Evolutionary conservation across 2,797 vertebrate genomes (phyloP), one percentile per base, ranked within the genome.

Genomic region (Gobio occitaniae): DNA sequence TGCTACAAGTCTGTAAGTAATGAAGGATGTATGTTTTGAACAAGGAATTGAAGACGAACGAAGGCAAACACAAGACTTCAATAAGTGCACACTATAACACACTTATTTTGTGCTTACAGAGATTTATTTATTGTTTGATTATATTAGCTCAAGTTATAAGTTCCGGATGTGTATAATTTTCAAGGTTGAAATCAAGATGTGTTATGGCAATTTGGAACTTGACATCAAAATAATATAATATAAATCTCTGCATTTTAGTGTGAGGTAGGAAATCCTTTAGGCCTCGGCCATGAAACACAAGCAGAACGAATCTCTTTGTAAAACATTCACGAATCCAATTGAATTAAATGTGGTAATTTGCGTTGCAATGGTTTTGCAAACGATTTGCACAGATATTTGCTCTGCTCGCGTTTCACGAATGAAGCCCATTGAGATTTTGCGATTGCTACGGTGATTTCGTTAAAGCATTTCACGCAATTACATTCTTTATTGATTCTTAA

Each of bases 391-490:
- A 72, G 54, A 61, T 47, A 17, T 76, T 32, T 29, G 21, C 74
- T 65, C 71, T 25, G 32, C 59, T 83, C 19, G 32, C 11, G 21
- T 76, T 66, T 66, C 71, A 52, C 16, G 6, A 36, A 32, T 44
- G 6, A 77, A 25, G n/a, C 21, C 21, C 21, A 36, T 32, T 93
- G 90, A 93, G 93, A 94, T 94, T 94, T 77, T 93, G 90, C 90
- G 89, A 92, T 94, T 92, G 91, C 93, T 92, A 92, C 93, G 93
- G 93, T 93, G 94, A 93, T 93, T 93, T 90, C 91, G 86, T 93
- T 50, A 0, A 87, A 86, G 90, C 92, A 94, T 11, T 71, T 94
- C 93, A 94, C 93, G 93, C 92, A 92, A 93, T 90, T 93, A 90
- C 90, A 93, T 89, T 89, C 92, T 91, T 91, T 89, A 91, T 93